Conservation (phyloP, 2,888 invertebrate genomes). For the Zhuqinia jingwanae region DNA sequence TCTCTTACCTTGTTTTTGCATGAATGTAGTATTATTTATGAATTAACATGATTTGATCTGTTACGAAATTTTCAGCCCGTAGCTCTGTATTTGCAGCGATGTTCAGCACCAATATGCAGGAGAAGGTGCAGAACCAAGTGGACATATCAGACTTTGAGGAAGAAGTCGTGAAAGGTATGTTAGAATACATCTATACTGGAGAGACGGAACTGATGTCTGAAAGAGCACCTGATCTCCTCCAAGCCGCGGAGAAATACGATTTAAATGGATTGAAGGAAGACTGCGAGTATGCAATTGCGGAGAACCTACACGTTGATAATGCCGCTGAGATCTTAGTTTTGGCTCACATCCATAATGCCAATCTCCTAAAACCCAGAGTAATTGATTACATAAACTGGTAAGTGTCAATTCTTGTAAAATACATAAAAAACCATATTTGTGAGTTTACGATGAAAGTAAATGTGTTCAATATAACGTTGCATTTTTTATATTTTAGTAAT, state of each 20-base stretch:
- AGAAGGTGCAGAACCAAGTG: slow-evolving; percentile 71
- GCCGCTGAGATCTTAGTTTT: slow-evolving; percentile 76
- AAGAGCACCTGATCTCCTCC: slow-evolving; percentile 76
- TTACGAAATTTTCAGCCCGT: slow-evolving; percentile 67
- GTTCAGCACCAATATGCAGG: slow-evolving; percentile 75
- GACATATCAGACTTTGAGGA: slow-evolving; percentile 78
- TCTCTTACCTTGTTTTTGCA: background rate
- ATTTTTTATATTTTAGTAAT: slow-evolving; percentile 68
- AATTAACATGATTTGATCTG: no score
- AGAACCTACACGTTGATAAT: slow-evolving; percentile 76
- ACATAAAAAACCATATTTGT: background rate
- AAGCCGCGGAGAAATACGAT: slow-evolving; percentile 78
- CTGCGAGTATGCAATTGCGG: slow-evolving; percentile 75
- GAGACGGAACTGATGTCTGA: slow-evolving; percentile 72
- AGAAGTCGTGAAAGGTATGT: slow-evolving; percentile 77
- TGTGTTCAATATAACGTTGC: background rate
- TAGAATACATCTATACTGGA: slow-evolving; percentile 76
- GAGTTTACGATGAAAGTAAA: background rate
- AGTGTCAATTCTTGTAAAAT: background rate
- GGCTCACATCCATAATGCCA: slow-evolving; percentile 76
- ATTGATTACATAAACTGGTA: slow-evolving; percentile 75
- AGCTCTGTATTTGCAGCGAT: slow-evolving; percentile 78
- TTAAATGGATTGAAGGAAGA: slow-evolving; percentile 76
- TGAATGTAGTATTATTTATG: background rate
- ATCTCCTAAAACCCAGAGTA: slow-evolving; percentile 72